Conservation (phyloP, 2,797 vertebrate species). For the Apogon hyalosoma region DNA sequence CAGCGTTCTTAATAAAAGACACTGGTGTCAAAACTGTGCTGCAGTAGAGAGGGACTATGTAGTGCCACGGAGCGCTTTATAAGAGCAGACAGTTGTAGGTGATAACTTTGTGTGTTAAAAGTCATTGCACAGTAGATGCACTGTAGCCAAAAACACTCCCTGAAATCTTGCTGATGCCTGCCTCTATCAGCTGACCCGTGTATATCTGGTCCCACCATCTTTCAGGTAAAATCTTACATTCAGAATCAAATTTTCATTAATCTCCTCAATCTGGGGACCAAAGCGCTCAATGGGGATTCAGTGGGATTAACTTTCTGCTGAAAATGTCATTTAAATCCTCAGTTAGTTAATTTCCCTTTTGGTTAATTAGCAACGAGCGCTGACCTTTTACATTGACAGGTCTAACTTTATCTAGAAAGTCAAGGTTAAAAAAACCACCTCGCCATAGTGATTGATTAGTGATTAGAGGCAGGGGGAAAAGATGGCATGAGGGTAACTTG, state of each 20-base stretch:
- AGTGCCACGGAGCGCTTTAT: slow-evolving; percentile 15
- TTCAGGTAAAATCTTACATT: slow-evolving; percentile 57
- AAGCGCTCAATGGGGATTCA: slow-evolving; percentile 66
- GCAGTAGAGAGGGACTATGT: slow-evolving; percentile 12
- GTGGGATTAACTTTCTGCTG: slow-evolving; percentile 74
- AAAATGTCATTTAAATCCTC: slow-evolving; percentile 83
- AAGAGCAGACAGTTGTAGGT: slow-evolving; percentile 17
- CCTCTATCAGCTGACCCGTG: slow-evolving; percentile 37
- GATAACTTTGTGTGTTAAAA: slow-evolving; percentile 42
- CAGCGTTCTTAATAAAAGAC: slow-evolving; percentile 73
- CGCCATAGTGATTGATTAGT: slow-evolving; percentile 80
- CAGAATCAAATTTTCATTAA: slow-evolving; percentile 62
- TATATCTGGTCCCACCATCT: slow-evolving; percentile 30
- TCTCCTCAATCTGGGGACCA: slow-evolving; percentile 61
- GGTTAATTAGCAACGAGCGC: slow-evolving; percentile 86
- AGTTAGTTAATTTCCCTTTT: slow-evolving; percentile 86
- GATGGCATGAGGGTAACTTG: slow-evolving; percentile 26
- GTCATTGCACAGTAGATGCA: slow-evolving; percentile 6
- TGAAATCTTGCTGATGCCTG: slow-evolving; percentile 7
- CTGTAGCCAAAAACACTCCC: slow-evolving; percentile 1
- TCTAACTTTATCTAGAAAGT: slow-evolving; percentile 85
- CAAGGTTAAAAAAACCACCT: slow-evolving; percentile 83
- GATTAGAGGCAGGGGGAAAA: slow-evolving; percentile 63
- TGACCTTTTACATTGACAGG: slow-evolving; percentile 85
- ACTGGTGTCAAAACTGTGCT: slow-evolving; percentile 62